Percentiles rank a stretch among this genome's conserved stretches.
These are phyloP conservation scores for Ranitomeya variabilis DNA, from an alignment of 2,113 vertebrate genomes.

Conservation along the genomic window DNA sequence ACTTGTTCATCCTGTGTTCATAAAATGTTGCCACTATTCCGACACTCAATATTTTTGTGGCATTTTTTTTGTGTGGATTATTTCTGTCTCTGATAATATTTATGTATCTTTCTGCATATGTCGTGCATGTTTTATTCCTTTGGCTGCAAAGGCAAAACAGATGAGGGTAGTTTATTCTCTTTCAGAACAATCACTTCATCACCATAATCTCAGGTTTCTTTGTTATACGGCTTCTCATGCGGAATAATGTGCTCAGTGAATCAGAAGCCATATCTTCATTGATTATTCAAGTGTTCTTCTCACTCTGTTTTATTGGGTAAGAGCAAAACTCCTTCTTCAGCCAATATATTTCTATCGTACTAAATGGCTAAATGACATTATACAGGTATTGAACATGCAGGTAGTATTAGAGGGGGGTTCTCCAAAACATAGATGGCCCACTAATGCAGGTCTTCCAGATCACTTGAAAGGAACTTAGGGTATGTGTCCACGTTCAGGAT, in stretches of 20 bases:
- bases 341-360: background rate
- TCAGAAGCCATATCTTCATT: constrained; percentile 2
- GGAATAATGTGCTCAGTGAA: constrained; percentile 8
- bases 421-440: background rate
- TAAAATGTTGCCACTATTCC: constrained; percentile 28
- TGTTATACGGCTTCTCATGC: background rate
- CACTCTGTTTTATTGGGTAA: background rate
- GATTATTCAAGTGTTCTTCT: constrained; percentile 29
- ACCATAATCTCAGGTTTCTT: constrained; percentile 20
- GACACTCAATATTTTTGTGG: background rate
- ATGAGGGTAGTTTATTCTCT: constrained; percentile 4
- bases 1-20: constrained; percentile 49
- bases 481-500: too few relatives aligned
- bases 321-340: background rate
- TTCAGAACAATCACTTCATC: background rate
- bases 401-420: background rate
- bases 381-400: background rate
- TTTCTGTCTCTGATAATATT: constrained; percentile 6
- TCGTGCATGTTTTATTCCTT: background rate
- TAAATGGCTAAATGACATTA: background rate
- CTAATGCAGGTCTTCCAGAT: too few relatives aligned
- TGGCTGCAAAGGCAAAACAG: background rate
- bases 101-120: background rate
- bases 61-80: constrained; percentile 17
- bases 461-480: too few relatives aligned